These are phyloP conservation scores for Setipinna tenuifilis DNA, from an alignment of 2,797 vertebrate species.

Conservation along the genomic window DNA sequence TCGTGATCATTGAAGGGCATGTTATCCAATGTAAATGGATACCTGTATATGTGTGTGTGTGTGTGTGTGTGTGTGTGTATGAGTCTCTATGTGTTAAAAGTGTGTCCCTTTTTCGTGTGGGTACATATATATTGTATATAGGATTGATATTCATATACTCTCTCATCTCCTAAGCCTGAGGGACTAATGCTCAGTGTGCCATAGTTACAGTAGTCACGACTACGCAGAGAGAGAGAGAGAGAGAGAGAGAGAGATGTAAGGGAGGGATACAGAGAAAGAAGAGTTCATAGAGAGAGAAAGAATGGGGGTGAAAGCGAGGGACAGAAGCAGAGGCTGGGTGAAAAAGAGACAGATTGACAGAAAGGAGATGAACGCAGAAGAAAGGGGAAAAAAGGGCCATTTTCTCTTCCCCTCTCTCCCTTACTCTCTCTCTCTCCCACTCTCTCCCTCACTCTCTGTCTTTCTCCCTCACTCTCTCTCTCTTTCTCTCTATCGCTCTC, in stretches of 20 bases:
- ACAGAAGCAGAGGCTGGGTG: background rate
- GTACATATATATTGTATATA: background rate
- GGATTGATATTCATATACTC: background rate
- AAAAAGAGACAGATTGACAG: constrained; percentile 2
- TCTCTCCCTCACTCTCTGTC: background rate
- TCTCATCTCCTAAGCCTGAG: background rate
- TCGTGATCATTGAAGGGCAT: too few species aligned
- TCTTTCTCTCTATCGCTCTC: background rate
- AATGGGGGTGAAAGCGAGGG: background rate
- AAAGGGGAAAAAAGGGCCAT: background rate
- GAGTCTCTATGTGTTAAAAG: background rate
- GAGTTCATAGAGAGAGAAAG: constrained; percentile 51
- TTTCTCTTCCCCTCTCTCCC: background rate
- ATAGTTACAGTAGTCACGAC: background rate
- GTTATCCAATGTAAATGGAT: too few species aligned
- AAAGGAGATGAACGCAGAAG: background rate
- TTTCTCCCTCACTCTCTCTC: background rate
- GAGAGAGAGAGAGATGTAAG: background rate
- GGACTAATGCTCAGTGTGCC: background rate
- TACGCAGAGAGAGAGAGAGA: background rate
- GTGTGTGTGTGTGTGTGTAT: constrained; percentile 13
- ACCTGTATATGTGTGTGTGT: background rate
- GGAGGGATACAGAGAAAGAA: background rate
- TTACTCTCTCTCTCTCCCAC: background rate
- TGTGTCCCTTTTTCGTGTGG: background rate